Evolutionary conservation across 64 coral and sea anemone species (phyloP), one percentile per base, ranked within the genome.

Genomic region (Orbicella faveolata): DNA sequence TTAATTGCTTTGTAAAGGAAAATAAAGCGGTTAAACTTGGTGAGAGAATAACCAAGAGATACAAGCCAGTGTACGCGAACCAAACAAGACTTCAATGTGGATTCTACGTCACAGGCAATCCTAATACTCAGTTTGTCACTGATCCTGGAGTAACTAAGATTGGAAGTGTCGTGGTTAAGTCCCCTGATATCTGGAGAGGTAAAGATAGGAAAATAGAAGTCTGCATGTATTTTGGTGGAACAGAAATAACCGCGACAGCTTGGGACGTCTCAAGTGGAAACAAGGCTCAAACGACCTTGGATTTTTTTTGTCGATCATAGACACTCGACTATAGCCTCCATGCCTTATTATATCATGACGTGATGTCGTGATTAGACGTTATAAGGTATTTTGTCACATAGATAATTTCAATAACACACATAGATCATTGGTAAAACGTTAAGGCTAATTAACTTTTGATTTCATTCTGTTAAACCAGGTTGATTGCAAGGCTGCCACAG

Each of bases 181-280:
- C 63, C 63, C 63, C 63, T 21, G 21, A 67, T 19, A 67, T 6
- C 14, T 67, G 63, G 63, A 67, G 63, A 67, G 63, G 63, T 19
- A 67, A 67, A 67, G 17, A 67, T 67, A 67, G 63, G 19, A 67
- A 67, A 23, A 67, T 67, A 19, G 63, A 67, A 67, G 63, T 79
- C 77, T 12, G 77, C 16, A 23, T 78, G 44, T 53, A n/a, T 16
- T 78, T 78, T 78, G 76, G 76, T 52, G 44, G 76, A 78, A 78
- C 76, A 6, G 76, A 78, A 25, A 78, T 78, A 52, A 78, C 41
- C 20, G 76, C 76, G 4, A n/a, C 76, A 57, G 76, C 76, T 25
- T 12, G 9, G 51, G 76, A 78, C n/a, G 20, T 53, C 10, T 53
- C 76, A 23, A 78, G 44, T 54, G 76, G 76, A 10, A 78, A 78